Percentiles rank a stretch among this genome's conserved stretches.
Conservation (phyloP, 2,797 vertebrate genomes). For the Rhyacichthys aspro region DNA sequence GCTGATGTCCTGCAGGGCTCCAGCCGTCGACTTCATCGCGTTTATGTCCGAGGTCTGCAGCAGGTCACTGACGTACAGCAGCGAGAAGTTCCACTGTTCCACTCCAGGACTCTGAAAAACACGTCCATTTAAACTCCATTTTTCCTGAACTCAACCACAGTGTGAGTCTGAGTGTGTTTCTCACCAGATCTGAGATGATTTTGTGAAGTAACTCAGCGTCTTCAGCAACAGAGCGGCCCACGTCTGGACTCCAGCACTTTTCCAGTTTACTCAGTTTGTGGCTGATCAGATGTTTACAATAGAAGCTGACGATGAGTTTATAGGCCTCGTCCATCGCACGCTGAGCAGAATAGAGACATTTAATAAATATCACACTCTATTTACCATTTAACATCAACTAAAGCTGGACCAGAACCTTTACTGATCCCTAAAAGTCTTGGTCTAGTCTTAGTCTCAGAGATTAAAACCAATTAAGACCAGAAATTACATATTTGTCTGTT, state of each 20-base stretch:
- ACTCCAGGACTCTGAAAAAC: constrained; percentile 51
- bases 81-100: constrained; percentile 7
- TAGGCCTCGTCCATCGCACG: constrained; percentile 41
- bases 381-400: no score
- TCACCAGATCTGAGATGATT: constrained; percentile 53
- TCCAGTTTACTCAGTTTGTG: constrained; percentile 24
- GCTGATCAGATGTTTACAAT: constrained; percentile 55
- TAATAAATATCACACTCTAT: no score
- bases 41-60: constrained; percentile 12
- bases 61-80: constrained; percentile 52
- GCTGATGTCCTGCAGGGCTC: rapidly evolving
- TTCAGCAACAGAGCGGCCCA: constrained; percentile 20
- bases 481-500: no score
- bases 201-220: constrained; percentile 50
- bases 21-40: constrained; percentile 22
- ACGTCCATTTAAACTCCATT: not conserved
- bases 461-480: no score
- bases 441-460: no score
- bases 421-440: no score
- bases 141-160: no score
- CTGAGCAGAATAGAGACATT: constrained; percentile 28
- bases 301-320: constrained; percentile 37
- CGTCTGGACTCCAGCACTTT: constrained; percentile 39
- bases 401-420: no score
- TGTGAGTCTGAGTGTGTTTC: constrained; percentile 1